A percentile compares a stretch with the other conserved stretches of the same genome.
These are phyloP conservation scores for Cerastoderma edule DNA, from an alignment of 2,888 invertebrate species.

Conservation along the genomic window DNA sequence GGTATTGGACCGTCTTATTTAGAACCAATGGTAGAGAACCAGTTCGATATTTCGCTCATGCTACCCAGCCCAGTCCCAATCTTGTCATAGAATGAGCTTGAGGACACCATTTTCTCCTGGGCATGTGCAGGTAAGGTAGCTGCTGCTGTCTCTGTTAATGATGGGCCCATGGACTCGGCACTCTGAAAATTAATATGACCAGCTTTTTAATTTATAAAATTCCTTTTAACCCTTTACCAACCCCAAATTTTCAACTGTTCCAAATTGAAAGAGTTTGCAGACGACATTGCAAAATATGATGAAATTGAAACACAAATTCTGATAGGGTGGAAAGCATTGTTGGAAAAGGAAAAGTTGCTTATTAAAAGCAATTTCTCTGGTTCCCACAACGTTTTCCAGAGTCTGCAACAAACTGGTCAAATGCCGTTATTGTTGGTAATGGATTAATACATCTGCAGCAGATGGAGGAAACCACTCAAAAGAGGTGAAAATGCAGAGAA, in stretches of 20 bases:
- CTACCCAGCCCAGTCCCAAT: constrained; percentile 72
- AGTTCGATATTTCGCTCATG: constrained; percentile 73
- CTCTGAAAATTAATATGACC: constrained; percentile 54
- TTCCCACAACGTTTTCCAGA: too few species aligned
- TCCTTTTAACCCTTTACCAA: too few species aligned
- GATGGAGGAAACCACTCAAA: neutral
- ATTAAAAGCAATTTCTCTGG: too few species aligned
- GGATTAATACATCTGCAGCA: neutral
- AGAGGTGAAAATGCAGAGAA: too few species aligned
- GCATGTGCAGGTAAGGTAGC: constrained; percentile 71
- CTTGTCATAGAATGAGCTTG: constrained; percentile 77
- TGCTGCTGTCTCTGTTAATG: constrained; percentile 72
- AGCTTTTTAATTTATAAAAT: neutral
- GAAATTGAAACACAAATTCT: too few species aligned
- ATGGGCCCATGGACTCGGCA: constrained; percentile 57
- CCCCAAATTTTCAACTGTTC: too few species aligned
- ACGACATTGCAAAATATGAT: too few species aligned
- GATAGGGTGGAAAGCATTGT: too few species aligned
- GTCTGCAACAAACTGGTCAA: too few species aligned
- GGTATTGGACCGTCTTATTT: constrained; percentile 36
- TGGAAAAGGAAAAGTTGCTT: too few species aligned
- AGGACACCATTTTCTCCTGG: constrained; percentile 65
- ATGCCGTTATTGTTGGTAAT: too few species aligned
- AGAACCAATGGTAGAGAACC: constrained; percentile 76
- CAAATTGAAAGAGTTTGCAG: too few species aligned